A percentile compares a stretch with the other conserved stretches of the same genome.
These are phyloP conservation scores for Sardinella longiceps DNA, from an alignment of 2,797 vertebrate genomes.

Conservation along the genomic window DNA sequence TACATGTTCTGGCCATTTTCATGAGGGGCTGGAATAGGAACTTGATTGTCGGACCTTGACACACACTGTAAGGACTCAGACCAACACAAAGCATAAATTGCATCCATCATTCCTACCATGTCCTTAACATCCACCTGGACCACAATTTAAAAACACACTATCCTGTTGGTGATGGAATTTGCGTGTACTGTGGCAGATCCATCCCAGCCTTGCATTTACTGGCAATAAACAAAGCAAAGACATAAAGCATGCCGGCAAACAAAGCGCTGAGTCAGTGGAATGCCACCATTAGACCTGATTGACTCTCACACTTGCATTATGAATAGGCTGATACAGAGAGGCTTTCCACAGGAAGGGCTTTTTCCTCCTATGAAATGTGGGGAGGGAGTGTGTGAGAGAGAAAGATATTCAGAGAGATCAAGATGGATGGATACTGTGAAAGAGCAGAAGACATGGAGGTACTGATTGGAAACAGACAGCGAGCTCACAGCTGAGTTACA, in stretches of 20 bases:
- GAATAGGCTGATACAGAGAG: slow-evolving; percentile 29
- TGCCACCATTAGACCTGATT: slow-evolving; percentile 36
- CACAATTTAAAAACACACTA: slow-evolving; percentile 11
- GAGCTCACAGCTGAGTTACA: not conserved
- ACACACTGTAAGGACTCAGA: not conserved
- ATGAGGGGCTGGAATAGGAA: too few relatives aligned
- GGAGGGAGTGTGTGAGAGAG: not conserved
- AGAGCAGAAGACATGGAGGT: not conserved
- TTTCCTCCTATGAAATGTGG: not conserved
- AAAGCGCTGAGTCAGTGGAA: slow-evolving; percentile 42
- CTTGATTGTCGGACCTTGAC: not conserved
- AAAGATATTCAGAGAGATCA: not conserved
- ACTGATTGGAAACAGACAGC: not conserved
- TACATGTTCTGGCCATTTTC: too few relatives aligned
- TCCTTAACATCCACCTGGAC: not conserved
- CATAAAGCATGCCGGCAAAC: slow-evolving; percentile 41
- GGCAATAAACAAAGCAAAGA: slow-evolving; percentile 47
- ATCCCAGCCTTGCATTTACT: slow-evolving; percentile 40
- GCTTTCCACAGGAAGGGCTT: slow-evolving; percentile 22
- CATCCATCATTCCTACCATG: not conserved
- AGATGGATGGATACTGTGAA: not conserved
- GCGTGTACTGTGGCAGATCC: slow-evolving; percentile 28
- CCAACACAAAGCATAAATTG: not conserved
- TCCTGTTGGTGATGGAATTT: slow-evolving; percentile 25
- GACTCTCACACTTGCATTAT: slow-evolving; percentile 41